Conservation (phyloP, 2,797 vertebrate species). For the Enteromius treurensis region DNA sequence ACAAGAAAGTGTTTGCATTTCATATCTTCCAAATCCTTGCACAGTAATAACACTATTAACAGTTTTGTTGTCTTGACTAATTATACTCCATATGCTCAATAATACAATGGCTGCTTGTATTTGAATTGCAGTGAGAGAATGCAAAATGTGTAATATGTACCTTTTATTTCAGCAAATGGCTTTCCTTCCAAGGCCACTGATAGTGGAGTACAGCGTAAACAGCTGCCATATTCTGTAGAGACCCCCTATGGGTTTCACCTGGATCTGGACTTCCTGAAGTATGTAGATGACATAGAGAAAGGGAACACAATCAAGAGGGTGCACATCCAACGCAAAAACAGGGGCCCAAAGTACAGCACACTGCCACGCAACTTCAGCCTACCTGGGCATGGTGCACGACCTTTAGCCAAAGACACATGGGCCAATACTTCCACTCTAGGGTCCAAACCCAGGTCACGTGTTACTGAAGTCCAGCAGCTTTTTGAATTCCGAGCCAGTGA, state of each 20-base stretch:
- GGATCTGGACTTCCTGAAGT: conserved; percentile 97
- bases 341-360: conserved; percentile 94
- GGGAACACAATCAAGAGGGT: conserved; percentile 95
- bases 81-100: conserved; percentile 58
- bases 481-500: conserved; percentile 71
- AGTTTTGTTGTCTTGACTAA: conserved; percentile 71
- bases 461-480: conserved; percentile 81
- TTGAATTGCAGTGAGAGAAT: conserved; percentile 43
- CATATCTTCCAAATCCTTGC: conserved; percentile 67
- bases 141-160: conserved; percentile 23
- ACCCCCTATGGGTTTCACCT: conserved; percentile 97
- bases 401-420: conserved; percentile 81
- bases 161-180: conserved; percentile 78
- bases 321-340: conserved; percentile 90
- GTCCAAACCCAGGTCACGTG: conserved; percentile 82
- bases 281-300: conserved; percentile 98
- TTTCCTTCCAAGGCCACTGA: conserved; percentile 78
- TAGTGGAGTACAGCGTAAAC: conserved; percentile 83
- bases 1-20: conserved; percentile 63
- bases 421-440: conserved; percentile 80
- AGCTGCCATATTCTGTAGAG: conserved; percentile 94
- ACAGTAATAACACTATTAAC: conserved; percentile 69
- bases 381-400: conserved; percentile 81
- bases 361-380: conserved; percentile 96
- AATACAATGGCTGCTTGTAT: conserved; percentile 55